Base-by-base conservation (phyloP, 92 coral and sea anemone genomes). In the Desmophyllum pertusum region DNA sequence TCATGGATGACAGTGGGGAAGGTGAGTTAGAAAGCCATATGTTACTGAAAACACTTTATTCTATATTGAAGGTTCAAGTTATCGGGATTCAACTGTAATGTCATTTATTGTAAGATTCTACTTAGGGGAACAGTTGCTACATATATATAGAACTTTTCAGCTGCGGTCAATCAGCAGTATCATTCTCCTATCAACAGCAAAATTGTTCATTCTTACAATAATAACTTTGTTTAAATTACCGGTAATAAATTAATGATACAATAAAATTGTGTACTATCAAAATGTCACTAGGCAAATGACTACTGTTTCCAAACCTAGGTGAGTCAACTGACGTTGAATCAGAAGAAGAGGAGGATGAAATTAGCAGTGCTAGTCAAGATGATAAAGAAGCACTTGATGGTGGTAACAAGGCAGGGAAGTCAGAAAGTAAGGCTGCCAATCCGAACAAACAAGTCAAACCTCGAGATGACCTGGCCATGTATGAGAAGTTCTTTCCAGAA, bases 241-340 rank as follows among this genome's bases (percentile, higher is more conserved):
- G n/a, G n/a, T n/a, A n/a, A n/a, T n/a, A n/a, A n/a, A n/a, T n/a
- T n/a, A n/a, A n/a, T n/a, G n/a, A n/a, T n/a, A n/a, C n/a, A n/a
- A n/a, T n/a, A n/a, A n/a, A n/a, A n/a, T n/a, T n/a, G n/a, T n/a
- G n/a, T n/a, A n/a, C n/a, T n/a, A n/a, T n/a, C n/a, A n/a, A n/a
- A n/a, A n/a, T n/a, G n/a, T n/a, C n/a, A n/a, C n/a, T 23, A 31
- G 43, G 36, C 15, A 27, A 59, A 59, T 59, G 65, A 59, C 65
- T 25, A 23, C 65, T 25, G 27, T 29, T 59, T 17, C 30, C 13
- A 39, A n/a, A 11, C 27, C 0, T 37, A 93, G 96, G 91, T 76
- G 96, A 93, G 65, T 94, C 99, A 31, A 90, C 94, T 66, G 95
- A 91, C 15, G 86, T 90, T 66, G 99, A 94, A 61, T 94, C 99